phyloP scores from a whole-genome alignment of 2,888 invertebrate genomes.

The Pseudococcus jackbeardsleyi region DNA sequence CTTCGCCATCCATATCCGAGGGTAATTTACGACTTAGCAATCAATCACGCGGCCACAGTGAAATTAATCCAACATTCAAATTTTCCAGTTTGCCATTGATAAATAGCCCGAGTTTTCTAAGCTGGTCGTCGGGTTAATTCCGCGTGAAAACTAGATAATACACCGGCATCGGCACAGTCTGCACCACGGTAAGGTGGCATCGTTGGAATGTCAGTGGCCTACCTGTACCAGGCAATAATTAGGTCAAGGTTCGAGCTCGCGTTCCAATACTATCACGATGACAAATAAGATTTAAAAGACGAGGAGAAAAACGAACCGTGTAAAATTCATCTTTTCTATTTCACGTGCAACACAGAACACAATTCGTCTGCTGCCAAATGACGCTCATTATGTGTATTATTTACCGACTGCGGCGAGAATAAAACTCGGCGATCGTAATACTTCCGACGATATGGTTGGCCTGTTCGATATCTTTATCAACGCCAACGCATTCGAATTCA shows the following conservation, averaged over 20 bases:
- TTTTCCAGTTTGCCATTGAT: constrained; percentile 17
- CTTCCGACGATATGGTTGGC: constrained; percentile 39
- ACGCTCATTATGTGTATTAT: constrained; percentile 13
- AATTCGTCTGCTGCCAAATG: constrained; percentile 24
- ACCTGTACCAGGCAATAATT: constrained; percentile 30
- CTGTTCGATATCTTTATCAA: not conserved
- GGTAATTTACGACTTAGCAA: constrained; percentile 20
- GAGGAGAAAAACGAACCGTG: constrained; percentile 14
- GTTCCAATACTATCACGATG: constrained; percentile 45
- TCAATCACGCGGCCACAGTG: not conserved
- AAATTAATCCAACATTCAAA: constrained; percentile 38
- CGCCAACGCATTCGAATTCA: not conserved
- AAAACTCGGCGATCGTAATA: not conserved
- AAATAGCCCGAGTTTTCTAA: not conserved
- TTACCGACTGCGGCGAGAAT: not conserved
- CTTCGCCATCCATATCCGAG: not conserved
- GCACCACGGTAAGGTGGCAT: constrained; percentile 28
- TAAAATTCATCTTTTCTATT: constrained; percentile 33
- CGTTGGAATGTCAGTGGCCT: constrained; percentile 52
- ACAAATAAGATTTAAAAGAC: constrained; percentile 28
- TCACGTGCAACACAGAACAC: not conserved
- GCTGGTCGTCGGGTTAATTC: not conserved
- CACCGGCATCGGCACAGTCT: not conserved
- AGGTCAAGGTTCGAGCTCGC: constrained; percentile 41
- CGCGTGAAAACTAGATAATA: constrained; percentile 31